A percentile compares a stretch with the other conserved stretches of the same genome.
Evolutionary conservation across 2,797 vertebrate genomes (phyloP).

Genomic region (Arnoldichthys spilopterus): DNA sequence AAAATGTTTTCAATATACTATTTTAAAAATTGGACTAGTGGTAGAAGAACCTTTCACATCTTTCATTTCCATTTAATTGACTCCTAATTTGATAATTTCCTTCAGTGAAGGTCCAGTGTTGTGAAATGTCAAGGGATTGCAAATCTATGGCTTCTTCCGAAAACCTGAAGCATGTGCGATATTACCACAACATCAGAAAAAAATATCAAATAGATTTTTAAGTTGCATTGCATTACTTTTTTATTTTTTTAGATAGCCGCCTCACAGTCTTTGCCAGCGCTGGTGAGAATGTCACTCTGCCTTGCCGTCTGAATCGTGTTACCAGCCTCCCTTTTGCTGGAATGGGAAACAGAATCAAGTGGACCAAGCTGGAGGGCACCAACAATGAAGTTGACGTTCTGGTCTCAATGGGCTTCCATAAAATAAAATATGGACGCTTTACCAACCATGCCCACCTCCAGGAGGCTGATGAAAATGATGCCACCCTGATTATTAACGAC

Average conservation of each 20-base stretch:
- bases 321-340: conserved; percentile 66
- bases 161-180: not conserved
- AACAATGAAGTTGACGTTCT: conserved; percentile 86
- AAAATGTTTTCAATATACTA: not conserved
- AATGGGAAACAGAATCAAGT: conserved; percentile 85
- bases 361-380: conserved; percentile 89
- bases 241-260: conserved; percentile 56
- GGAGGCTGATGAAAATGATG: conserved; percentile 79
- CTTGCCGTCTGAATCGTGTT: conserved; percentile 81
- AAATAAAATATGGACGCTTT: conserved; percentile 82
- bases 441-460: conserved; percentile 80
- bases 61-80: not conserved
- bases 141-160: not conserved
- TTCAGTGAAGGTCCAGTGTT: not conserved
- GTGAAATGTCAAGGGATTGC: not conserved
- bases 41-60: not conserved
- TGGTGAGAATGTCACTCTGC: conserved; percentile 84
- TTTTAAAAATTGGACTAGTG: not conserved
- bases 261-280: conserved; percentile 75
- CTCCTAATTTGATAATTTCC: not conserved
- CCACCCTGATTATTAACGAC: conserved; percentile 83
- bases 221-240: no score
- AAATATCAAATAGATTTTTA: not conserved
- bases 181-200: not conserved
- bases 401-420: conserved; percentile 87